A percentile compares a stretch with the other conserved stretches of the same genome.
These are phyloP conservation scores for Siniperca obscura DNA, from an alignment of 2,797 vertebrate genomes.

Conservation along the genomic window DNA sequence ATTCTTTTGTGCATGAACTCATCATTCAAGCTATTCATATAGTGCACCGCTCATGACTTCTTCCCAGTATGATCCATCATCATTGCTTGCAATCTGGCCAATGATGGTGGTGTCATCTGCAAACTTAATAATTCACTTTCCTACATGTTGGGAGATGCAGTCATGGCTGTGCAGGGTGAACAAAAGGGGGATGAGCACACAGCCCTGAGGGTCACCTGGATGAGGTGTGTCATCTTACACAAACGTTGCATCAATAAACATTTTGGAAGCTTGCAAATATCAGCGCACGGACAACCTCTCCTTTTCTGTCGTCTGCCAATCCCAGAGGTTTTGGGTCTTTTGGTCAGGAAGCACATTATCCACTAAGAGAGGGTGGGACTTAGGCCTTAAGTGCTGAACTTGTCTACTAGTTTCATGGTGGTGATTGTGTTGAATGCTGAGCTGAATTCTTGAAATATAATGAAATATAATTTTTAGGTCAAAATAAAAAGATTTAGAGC, in stretches of 20 bases:
- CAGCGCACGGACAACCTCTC: background rate
- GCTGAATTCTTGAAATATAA: background rate
- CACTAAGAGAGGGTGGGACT: background rate
- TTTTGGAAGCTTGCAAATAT: conserved; percentile 5
- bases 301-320: background rate
- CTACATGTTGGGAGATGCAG: background rate
- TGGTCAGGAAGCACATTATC: conserved; percentile 7
- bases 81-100: background rate
- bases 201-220: background rate
- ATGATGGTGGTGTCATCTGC: background rate
- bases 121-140: background rate
- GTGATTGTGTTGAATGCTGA: background rate
- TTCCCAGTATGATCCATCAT: background rate
- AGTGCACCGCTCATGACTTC: background rate
- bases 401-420: background rate
- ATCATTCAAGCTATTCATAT: background rate
- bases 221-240: background rate
- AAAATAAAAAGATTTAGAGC: background rate
- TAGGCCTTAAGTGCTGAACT: background rate
- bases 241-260: background rate
- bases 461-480: background rate
- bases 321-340: background rate
- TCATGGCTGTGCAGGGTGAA: background rate
- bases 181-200: background rate
- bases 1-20: background rate